phyloP scores from a whole-genome alignment of 2,888 invertebrate species.

The Clitarchus hookeri region DNA sequence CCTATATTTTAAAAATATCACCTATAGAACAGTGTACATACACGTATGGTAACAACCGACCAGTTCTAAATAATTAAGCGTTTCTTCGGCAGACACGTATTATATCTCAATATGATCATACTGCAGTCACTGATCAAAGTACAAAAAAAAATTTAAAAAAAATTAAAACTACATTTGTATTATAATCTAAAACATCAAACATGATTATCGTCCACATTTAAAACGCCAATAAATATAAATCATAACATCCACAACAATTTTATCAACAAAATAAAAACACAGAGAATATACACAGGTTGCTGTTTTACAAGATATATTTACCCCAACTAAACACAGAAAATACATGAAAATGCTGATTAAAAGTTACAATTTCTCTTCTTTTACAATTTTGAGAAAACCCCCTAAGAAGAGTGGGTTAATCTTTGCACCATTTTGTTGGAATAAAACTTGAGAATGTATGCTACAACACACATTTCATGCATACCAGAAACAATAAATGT shows the following conservation, averaged over 20 bases:
- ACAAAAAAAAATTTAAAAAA: no score
- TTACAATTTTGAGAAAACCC: background rate
- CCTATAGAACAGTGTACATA: background rate
- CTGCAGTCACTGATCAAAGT: no score
- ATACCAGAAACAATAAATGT: background rate
- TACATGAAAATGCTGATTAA: background rate
- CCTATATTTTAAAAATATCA: background rate
- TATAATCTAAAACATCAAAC: background rate
- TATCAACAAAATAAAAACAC: background rate
- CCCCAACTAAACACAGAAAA: background rate
- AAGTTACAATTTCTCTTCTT: background rate
- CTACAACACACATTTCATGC: background rate
- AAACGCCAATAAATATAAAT: background rate
- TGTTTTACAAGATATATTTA: background rate
- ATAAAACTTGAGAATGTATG: background rate
- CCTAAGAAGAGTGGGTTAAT: background rate
- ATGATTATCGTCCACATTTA: background rate
- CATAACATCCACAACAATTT: background rate
- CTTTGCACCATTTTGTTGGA: background rate
- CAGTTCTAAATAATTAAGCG: background rate
- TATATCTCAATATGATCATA: background rate
- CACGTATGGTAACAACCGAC: background rate
- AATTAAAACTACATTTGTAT: no score
- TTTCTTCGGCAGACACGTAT: background rate
- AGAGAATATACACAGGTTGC: background rate